phyloP scores from a whole-genome alignment of 1,140 invertebrate species.

The Calephelis virginiensis region DNA sequence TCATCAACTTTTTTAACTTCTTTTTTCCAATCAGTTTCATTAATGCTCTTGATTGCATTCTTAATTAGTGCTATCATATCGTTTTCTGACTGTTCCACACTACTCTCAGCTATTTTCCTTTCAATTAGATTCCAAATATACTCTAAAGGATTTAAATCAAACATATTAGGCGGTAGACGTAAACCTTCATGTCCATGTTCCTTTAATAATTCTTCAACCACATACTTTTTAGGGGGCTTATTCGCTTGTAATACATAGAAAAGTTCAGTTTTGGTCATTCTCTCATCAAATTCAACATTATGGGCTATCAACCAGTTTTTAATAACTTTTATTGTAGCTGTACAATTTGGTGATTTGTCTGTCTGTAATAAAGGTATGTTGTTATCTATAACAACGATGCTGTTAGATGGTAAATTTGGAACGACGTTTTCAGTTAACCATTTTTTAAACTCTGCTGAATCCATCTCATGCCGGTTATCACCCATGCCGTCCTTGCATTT shows the following conservation, averaged over 20 bases:
- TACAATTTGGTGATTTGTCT: constrained; percentile 33
- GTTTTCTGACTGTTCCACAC: constrained; percentile 31
- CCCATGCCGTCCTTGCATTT: constrained; percentile 10
- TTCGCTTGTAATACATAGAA: constrained; percentile 25
- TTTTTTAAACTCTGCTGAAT: constrained; percentile 18
- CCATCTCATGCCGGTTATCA: constrained; percentile 21
- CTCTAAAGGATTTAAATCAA: constrained; percentile 34
- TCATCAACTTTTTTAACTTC: constrained; percentile 28
- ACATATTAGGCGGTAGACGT: constrained; percentile 30
- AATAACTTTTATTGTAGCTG: constrained; percentile 12
- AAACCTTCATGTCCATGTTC: constrained; percentile 35
- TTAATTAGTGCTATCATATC: constrained; percentile 28
- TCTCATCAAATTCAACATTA: constrained; percentile 24
- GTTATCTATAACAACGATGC: constrained; percentile 58
- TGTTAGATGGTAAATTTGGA: constrained; percentile 44
- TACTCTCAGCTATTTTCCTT: constrained; percentile 34
- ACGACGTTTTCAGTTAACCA: constrained; percentile 30
- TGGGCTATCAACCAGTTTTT: constrained; percentile 17
- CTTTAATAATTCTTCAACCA: constrained; percentile 27
- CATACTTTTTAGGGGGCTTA: constrained; percentile 33
- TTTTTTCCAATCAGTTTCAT: constrained; percentile 32
- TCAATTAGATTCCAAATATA: constrained; percentile 36
- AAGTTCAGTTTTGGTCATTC: constrained; percentile 30
- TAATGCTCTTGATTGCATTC: constrained; percentile 32
- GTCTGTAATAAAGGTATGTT: constrained; percentile 48